phyloP scores from a whole-genome alignment of 2,888 invertebrate species.

The Altica lythri region DNA sequence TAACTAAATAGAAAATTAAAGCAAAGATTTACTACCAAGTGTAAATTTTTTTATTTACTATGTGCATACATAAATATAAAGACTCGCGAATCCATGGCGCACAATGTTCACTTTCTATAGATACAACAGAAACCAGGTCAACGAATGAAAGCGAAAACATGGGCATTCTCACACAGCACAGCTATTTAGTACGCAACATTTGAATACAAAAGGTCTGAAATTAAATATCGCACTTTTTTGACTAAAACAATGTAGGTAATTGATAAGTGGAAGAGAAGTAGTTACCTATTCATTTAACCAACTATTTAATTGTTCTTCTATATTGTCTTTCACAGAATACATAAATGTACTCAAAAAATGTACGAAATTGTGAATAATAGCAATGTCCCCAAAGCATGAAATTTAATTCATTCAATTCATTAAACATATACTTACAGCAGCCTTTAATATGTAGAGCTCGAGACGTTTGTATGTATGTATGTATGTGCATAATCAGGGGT shows the following conservation, averaged over 20 bases:
- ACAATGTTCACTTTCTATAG: slow-evolving; percentile 53
- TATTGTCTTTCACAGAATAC: too few species aligned
- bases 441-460: too few species aligned
- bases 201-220: slow-evolving; percentile 51
- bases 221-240: slow-evolving; percentile 29
- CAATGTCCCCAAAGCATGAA: too few species aligned
- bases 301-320: slow-evolving; percentile 8
- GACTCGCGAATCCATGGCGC: background rate
- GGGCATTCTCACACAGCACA: slow-evolving; percentile 50
- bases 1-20: too few species aligned
- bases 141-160: slow-evolving; percentile 56
- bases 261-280: slow-evolving; percentile 4
- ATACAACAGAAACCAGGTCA: slow-evolving; percentile 56
- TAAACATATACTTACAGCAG: too few species aligned
- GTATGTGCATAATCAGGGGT: too few species aligned
- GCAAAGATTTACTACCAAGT: too few species aligned
- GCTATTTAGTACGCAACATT: slow-evolving; percentile 50
- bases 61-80: slow-evolving; percentile 3
- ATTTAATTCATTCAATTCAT: too few species aligned
- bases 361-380: too few species aligned
- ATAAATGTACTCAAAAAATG: too few species aligned
- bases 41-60: too few species aligned
- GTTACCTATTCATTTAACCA: slow-evolving; percentile 7
- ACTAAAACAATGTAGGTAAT: slow-evolving; percentile 18
- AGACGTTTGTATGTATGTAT: too few species aligned